Conservation (phyloP, 2,113 vertebrate species). For the Ophiodon elongatus region DNA sequence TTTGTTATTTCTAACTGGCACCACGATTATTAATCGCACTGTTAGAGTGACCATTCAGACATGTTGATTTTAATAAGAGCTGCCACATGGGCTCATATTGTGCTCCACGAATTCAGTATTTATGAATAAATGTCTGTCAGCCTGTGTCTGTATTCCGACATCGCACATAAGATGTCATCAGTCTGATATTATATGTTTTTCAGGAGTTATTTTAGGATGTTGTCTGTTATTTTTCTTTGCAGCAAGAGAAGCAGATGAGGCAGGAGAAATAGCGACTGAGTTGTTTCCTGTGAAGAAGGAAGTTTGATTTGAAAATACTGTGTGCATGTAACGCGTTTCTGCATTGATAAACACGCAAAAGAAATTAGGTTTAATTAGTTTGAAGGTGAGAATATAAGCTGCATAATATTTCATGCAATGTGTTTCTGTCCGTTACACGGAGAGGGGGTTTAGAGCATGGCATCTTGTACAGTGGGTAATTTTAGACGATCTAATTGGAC, state of each 20-base stretch:
- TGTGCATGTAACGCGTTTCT: too few species aligned
- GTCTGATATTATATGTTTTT: background rate
- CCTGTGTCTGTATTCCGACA: background rate
- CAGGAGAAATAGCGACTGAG: background rate
- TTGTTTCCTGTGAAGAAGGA: too few species aligned
- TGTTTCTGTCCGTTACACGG: background rate
- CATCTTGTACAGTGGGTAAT: background rate
- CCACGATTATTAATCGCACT: background rate
- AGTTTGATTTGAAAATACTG: too few species aligned
- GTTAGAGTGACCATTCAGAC: conserved; percentile 6
- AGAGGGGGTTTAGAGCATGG: too few species aligned
- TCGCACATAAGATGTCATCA: background rate
- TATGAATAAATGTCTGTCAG: background rate
- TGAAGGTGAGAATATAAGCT: background rate
- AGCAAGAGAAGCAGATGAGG: background rate
- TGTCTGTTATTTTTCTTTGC: background rate
- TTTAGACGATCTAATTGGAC: background rate
- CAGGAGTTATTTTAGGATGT: background rate
- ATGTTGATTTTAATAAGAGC: conserved; percentile 15
- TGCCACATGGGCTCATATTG: conserved; percentile 5
- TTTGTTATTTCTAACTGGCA: background rate
- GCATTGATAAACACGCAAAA: too few species aligned
- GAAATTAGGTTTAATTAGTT: background rate
- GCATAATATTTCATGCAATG: background rate
- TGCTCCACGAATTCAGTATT: background rate